Evolutionary conservation across 2,797 vertebrate species (phyloP), one percentile per base, ranked within the genome.

Genomic region (Mallotus villosus): DNA sequence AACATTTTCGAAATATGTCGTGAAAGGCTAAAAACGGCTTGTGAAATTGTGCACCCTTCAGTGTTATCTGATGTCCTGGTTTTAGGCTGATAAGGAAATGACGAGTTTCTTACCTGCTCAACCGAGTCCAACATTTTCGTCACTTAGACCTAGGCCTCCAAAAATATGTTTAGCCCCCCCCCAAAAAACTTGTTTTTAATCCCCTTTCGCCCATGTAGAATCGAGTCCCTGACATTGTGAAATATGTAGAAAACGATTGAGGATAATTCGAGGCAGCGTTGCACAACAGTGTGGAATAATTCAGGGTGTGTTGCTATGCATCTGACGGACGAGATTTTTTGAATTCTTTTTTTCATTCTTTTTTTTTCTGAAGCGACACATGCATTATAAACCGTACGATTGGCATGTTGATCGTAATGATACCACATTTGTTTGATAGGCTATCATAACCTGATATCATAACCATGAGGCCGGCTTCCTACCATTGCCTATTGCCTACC

Each of bases 361-460:
- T 34, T 61, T 37, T 78, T 82, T 85, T 77, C 70, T 79, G 84
- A 85, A 46, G 8, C 84, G 64, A 70, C 84, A 81, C 76, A 71
- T 41, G 57, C 80, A 34, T 82, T 74, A 58, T 68, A 34, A 71
- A 82, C 78, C 27, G 63, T 76, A 7, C 53, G n/a, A 29, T 67
- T 22, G 17, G 72, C 74, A 1, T 70, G 71, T 70, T 65, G 41
- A 74, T 63, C 24, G 51, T 67, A 57, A 25, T 14, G 75, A 32
- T 81, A 61, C 57, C n/a, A 67, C 79, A 72, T 87, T 81, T 60
- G 24, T 37, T 65, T 49, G 32, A n/a, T n/a, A n/a, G n/a, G n/a
- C n/a, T n/a, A n/a, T n/a, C n/a, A n/a, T n/a, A n/a, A n/a, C n/a
- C n/a, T n/a, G n/a, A 57, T 61, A 19, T 49, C 29, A 49, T 34